These are phyloP conservation scores for Melinaea marsaeus DNA, from an alignment of 2,888 invertebrate genomes.

Conservation along the genomic window DNA sequence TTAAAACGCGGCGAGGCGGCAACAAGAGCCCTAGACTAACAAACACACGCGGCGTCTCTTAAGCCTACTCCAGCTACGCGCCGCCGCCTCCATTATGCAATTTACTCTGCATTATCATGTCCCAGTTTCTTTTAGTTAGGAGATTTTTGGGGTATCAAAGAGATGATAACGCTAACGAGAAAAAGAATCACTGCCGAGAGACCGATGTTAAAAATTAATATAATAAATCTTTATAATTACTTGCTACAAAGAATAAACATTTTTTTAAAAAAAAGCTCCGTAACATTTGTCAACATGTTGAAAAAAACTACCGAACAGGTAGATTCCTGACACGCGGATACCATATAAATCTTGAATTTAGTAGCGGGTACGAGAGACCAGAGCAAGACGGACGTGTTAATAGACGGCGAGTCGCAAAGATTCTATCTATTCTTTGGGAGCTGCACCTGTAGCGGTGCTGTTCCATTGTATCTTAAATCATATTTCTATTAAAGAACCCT, in stretches of 20 bases:
- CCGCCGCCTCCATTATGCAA: slow-evolving; percentile 24
- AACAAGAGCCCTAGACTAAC: slow-evolving; percentile 39
- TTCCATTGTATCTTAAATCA: slow-evolving; percentile 42
- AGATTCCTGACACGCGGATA: slow-evolving; percentile 11
- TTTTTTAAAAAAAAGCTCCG: not conserved
- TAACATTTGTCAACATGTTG: not conserved
- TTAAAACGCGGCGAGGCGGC: slow-evolving; percentile 48
- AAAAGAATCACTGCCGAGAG: too few species aligned
- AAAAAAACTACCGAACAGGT: not conserved
- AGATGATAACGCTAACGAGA: too few species aligned
- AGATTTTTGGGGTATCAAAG: too few species aligned
- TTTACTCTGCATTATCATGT: slow-evolving; percentile 20
- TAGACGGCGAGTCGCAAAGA: slow-evolving; percentile 28
- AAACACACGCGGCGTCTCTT: slow-evolving; percentile 24
- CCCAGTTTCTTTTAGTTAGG: slow-evolving; percentile 15
- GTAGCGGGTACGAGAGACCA: slow-evolving; percentile 8
- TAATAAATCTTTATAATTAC: too few species aligned
- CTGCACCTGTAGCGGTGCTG: slow-evolving; percentile 41
- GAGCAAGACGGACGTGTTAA: slow-evolving; percentile 30
- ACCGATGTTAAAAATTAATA: too few species aligned
- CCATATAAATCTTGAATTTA: slow-evolving; percentile 26
- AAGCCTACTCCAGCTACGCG: slow-evolving; percentile 15
- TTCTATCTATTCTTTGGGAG: slow-evolving; percentile 25
- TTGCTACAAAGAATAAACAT: not conserved
- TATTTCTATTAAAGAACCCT: slow-evolving; percentile 42